A percentile compares a stretch with the other conserved stretches of the same genome.
Evolutionary conservation across 2,888 invertebrate species (phyloP).

Genomic region (Rhopalosiphum nymphaeae): DNA sequence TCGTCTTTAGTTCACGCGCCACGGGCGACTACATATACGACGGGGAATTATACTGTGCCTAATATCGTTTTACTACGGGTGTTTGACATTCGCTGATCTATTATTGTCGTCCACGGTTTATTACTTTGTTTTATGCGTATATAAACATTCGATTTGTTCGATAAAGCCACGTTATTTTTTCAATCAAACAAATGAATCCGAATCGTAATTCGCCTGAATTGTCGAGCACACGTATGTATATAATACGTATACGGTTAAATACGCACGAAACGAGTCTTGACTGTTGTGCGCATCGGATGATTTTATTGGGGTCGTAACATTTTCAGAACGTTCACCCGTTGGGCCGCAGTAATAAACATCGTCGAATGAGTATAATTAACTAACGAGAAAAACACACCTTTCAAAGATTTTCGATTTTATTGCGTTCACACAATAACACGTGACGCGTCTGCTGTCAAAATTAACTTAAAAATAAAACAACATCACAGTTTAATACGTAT

Average conservation of each 20-base stretch:
- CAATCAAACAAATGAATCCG: constrained; percentile 61
- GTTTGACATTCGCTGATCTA: constrained; percentile 25
- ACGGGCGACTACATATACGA: neutral
- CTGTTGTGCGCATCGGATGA: neutral
- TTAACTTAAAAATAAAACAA: neutral
- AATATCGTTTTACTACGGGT: constrained; percentile 14
- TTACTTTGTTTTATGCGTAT: constrained; percentile 15
- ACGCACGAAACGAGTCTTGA: neutral
- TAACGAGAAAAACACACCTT: neutral
- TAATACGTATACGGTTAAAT: neutral
- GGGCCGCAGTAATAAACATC: constrained; percentile 20
- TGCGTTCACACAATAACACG: neutral
- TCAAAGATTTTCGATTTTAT: constrained; percentile 28
- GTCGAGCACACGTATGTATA: neutral
- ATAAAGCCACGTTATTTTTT: constrained; percentile 49
- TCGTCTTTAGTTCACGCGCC: neutral
- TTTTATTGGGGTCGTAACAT: constrained; percentile 56
- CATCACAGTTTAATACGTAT: neutral
- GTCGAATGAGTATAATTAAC: constrained; percentile 10
- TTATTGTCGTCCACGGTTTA: constrained; percentile 20
- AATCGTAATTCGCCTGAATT: neutral
- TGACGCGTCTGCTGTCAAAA: neutral
- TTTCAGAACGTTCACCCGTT: neutral
- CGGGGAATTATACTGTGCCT: neutral
- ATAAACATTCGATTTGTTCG: constrained; percentile 5